phyloP scores from a whole-genome alignment of 92 coral and sea anemone genomes.

The Desmophyllum pertusum region DNA sequence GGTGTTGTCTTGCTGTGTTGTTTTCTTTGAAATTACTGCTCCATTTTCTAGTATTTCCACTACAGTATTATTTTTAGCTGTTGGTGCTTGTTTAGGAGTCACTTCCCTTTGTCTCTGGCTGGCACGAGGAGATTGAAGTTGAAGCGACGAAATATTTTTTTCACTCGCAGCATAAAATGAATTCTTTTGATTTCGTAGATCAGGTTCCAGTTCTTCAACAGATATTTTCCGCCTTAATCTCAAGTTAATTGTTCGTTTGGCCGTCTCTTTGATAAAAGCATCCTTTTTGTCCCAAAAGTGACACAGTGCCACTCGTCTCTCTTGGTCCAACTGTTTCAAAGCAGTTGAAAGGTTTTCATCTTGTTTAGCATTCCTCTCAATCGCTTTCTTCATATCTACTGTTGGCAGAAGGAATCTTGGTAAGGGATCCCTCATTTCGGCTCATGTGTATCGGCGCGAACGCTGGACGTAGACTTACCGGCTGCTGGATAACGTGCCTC shows the following conservation, averaged over 20 bases:
- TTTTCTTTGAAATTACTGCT: neutral
- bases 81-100: neutral
- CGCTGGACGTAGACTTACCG: neutral
- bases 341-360: constrained; percentile 1
- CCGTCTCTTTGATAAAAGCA: neutral
- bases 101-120: neutral
- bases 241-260: neutral
- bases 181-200: neutral
- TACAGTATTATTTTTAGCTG: neutral
- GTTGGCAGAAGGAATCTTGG: constrained; percentile 15
- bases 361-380: neutral
- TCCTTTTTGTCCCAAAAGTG: neutral
- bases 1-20: neutral
- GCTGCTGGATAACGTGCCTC: neutral
- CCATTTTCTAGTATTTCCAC: neutral
- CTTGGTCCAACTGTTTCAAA: constrained; percentile 8
- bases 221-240: neutral
- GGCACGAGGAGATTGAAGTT: neutral
- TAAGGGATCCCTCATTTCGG: neutral
- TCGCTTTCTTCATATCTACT: neutral
- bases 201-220: neutral
- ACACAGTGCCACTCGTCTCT: neutral
- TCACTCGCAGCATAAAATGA: neutral
- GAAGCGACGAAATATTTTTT: neutral
- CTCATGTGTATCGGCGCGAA: neutral